phyloP scores from a whole-genome alignment of 1,140 invertebrate genomes.

The Matsumurasca onukii region DNA sequence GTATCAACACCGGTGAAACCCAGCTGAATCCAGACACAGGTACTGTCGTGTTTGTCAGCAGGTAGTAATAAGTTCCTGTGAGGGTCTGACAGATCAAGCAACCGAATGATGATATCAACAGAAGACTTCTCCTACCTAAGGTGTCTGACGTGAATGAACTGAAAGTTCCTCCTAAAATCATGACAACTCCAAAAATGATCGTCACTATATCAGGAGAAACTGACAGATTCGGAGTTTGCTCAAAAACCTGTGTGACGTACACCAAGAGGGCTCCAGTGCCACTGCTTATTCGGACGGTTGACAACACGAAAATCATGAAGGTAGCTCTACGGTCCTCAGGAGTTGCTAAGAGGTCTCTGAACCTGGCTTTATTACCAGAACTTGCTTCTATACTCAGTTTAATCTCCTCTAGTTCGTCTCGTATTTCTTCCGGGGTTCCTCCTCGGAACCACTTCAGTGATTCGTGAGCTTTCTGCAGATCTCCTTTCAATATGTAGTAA shows the following conservation, averaged over 20 bases:
- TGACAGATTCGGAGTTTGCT: constrained; percentile 49
- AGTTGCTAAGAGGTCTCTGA: constrained; percentile 56
- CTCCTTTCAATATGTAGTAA: constrained; percentile 60
- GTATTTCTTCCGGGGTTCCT: constrained; percentile 48
- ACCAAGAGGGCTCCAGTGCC: constrained; percentile 72
- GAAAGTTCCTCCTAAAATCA: constrained; percentile 61
- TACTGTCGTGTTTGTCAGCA: constrained; percentile 52
- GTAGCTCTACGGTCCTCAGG: constrained; percentile 63
- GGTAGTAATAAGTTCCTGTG: constrained; percentile 59
- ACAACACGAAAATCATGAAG: constrained; percentile 61
- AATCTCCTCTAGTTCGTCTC: constrained; percentile 44
- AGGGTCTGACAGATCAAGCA: constrained; percentile 47
- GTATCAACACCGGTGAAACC: constrained; percentile 64
- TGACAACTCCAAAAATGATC: constrained; percentile 65
- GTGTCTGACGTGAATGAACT: constrained; percentile 68
- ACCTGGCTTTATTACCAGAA: constrained; percentile 35
- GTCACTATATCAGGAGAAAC: constrained; percentile 54
- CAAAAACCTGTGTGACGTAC: constrained; percentile 73
- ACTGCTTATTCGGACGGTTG: constrained; percentile 72
- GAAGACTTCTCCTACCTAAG: constrained; percentile 65
- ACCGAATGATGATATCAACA: constrained; percentile 47
- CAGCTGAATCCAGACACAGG: constrained; percentile 53
- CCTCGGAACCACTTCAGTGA: constrained; percentile 51
- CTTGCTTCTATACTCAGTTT: constrained; percentile 34
- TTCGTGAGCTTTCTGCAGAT: constrained; percentile 51